These are phyloP conservation scores for Linhomoeus sp. DNA, from an alignment of 2,888 invertebrate species.

Conservation along the genomic window DNA sequence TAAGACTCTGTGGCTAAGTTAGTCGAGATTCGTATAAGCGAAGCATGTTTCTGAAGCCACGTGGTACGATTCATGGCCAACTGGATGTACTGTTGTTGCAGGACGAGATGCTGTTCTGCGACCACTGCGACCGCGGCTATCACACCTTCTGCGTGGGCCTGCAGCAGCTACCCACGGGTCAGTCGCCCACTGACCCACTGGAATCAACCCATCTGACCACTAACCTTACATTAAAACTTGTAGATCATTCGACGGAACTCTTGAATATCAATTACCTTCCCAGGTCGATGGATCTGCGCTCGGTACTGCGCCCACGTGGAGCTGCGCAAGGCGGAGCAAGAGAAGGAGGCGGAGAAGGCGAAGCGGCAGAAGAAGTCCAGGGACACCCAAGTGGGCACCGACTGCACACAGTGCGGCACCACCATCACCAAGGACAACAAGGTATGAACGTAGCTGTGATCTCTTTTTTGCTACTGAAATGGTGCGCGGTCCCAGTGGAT, in stretches of 20 bases:
- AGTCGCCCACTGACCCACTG: no score
- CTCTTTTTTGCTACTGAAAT: no score
- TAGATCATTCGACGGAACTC: neutral
- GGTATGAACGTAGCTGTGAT: no score
- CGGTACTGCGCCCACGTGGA: constrained; percentile 4
- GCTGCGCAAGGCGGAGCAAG: neutral
- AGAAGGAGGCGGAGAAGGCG: no score
- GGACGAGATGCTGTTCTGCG: constrained; percentile 81
- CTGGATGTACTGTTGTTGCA: constrained; percentile 9
- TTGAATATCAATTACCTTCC: no score
- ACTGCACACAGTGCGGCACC: neutral
- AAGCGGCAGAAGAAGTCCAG: neutral
- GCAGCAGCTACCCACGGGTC: constrained; percentile 54
- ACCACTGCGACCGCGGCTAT: constrained; percentile 77
- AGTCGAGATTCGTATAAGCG: no score
- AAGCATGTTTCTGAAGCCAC: no score
- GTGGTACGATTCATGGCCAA: neutral
- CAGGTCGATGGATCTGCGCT: constrained; percentile 6
- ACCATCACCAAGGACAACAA: neutral
- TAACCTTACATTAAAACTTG: neutral
- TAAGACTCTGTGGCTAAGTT: no score
- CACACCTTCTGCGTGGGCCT: constrained; percentile 76
- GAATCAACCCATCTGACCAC: no score
- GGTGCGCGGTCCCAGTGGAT: no score
- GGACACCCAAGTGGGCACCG: neutral